Conservation (phyloP, 2,113 vertebrate species). For the Megaleporinus macrocephalus region DNA sequence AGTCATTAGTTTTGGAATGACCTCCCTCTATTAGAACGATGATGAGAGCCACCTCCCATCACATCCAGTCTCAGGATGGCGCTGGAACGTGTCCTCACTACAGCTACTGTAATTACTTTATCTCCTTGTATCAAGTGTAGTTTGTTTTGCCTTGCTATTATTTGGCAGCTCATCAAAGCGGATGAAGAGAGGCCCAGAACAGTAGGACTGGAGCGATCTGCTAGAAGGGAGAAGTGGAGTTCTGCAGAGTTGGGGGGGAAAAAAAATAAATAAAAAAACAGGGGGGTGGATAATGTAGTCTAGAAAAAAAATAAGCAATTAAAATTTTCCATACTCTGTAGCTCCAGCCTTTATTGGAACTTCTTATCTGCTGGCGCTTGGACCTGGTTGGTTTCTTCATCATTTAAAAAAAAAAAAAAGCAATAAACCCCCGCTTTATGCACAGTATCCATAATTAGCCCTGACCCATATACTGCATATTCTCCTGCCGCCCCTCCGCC, state of each 20-base stretch:
- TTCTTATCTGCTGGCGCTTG: not conserved
- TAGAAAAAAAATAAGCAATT: not conserved
- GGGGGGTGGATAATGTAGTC: not conserved
- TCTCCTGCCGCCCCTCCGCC: conserved; percentile 2
- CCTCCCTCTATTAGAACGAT: conserved; percentile 41
- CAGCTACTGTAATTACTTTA: conserved; percentile 14
- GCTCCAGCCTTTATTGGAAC: not conserved
- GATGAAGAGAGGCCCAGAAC: not conserved
- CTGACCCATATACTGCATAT: conserved; percentile 36
- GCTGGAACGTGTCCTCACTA: conserved; percentile 19
- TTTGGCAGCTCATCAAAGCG: not conserved
- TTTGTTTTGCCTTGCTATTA: not conserved
- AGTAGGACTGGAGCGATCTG: not conserved
- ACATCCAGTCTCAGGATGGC: conserved; percentile 30
- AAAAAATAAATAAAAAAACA: too few species aligned
- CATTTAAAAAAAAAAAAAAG: conserved; percentile 27
- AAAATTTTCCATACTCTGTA: not conserved
- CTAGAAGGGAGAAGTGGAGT: not conserved
- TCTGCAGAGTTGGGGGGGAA: not conserved
- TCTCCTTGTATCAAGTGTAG: not conserved
- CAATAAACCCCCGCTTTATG: conserved; percentile 11
- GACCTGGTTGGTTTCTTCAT: not conserved
- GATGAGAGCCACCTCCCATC: conserved; percentile 42
- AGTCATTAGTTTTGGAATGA: conserved; percentile 51
- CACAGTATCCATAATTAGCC: conserved; percentile 43